Percentiles rank a stretch among this genome's conserved stretches.
Conservation (phyloP, 2,113 vertebrate genomes). For the Eptatretus burgeri region DNA sequence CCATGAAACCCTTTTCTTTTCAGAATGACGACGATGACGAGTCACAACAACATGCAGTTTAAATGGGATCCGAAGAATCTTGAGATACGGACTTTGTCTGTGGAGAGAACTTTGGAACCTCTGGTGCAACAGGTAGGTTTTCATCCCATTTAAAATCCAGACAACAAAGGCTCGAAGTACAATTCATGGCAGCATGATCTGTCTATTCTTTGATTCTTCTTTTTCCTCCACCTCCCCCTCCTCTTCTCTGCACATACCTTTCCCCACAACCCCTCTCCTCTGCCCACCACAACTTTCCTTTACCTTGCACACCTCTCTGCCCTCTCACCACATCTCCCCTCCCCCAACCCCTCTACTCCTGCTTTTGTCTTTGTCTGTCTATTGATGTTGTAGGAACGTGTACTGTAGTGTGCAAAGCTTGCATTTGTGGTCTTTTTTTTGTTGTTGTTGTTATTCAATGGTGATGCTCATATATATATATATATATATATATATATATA, state of each 20-base stretch:
- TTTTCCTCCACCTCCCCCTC: slow-evolving; percentile 7
- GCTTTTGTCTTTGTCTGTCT: slow-evolving; percentile 10
- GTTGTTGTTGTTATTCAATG: too few species aligned
- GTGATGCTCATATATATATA: too few species aligned
- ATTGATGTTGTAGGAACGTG: slow-evolving; percentile 6
- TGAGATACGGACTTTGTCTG: slow-evolving; percentile 80
- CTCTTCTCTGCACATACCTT: slow-evolving; percentile 12
- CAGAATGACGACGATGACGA: slow-evolving; percentile 51
- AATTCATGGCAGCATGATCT: background rate
- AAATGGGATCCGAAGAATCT: slow-evolving; percentile 98
- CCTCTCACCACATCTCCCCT: slow-evolving; percentile 12
- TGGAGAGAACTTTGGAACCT: slow-evolving; percentile 72
- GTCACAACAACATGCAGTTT: slow-evolving; percentile 69
- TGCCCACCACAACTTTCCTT: slow-evolving; percentile 11
- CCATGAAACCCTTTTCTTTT: slow-evolving; percentile 8
- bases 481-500: too few species aligned
- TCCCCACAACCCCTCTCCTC: slow-evolving; percentile 9
- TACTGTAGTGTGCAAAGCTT: slow-evolving; percentile 7
- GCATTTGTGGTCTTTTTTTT: slow-evolving; percentile 9
- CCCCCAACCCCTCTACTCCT: slow-evolving; percentile 14
- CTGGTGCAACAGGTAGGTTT: slow-evolving; percentile 65
- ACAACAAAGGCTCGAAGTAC: background rate
- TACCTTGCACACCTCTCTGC: slow-evolving; percentile 14
- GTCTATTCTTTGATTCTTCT: background rate
- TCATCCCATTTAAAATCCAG: background rate